Evolutionary conservation across 1,140 invertebrate genomes (phyloP), one percentile per base, ranked within the genome.

Genomic region (Ceratosolen solmsi): DNA sequence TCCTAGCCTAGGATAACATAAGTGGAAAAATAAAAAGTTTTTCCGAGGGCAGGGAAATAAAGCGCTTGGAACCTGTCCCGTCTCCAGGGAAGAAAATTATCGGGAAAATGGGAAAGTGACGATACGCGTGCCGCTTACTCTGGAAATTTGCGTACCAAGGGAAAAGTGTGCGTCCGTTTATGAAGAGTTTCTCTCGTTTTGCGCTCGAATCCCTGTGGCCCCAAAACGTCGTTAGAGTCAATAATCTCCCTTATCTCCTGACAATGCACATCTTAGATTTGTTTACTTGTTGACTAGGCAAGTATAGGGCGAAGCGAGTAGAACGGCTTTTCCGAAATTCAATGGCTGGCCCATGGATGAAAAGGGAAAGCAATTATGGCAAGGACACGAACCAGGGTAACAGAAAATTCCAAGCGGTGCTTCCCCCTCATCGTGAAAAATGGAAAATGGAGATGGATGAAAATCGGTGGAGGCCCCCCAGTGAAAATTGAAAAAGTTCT

Each of bases 351-450:
- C 33, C 49, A 15, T 54, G 25, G 63, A 56, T 20, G 71, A 82
- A 78, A 80, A 83, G 79, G 41, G 72, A 81, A 80, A 76, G 71
- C 81, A 78, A 78, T 83, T 80, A 82, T 71, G 13, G 1, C 65
- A 80, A 80, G 84, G 78, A 82, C 81, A 75, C 4, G 13, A 30
- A 78, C 0, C 80, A 77, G 81, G 84, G 58, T 30, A 81, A 56
- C 60, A 81, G 71, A 56, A 81, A 56, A 30, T 0, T 22, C 36
- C 73, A 75, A 80, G 72, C 2, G 79, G 71, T 63, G 27, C 36
- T 46, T 60, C 22, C 30, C 11, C 51, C 51, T 54, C 2, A 4
- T 13, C 60, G 4, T 8, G 63, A 33, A 68, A 77, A 78, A 70
- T 70, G 76, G 22, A 78, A 78, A 78, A 49, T 22, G 2, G 5